Conservation (phyloP, 2,113 vertebrate genomes). For the Melanotaenia duboulayi region DNA sequence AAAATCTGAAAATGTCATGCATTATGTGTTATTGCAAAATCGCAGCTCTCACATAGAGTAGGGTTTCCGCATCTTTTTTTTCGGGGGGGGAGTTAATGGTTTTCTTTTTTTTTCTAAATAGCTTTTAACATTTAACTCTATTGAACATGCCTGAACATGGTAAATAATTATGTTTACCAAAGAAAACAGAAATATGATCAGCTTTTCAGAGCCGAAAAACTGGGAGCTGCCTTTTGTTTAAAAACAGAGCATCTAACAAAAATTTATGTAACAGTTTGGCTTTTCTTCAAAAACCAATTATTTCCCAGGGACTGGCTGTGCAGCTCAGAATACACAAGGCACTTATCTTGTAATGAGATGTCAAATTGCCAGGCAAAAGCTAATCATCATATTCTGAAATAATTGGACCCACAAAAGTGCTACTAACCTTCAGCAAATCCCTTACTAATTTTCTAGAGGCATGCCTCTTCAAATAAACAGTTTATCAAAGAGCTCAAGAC, state of each 20-base stretch:
- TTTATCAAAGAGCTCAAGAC: conserved; percentile 37
- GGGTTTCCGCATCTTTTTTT: conserved; percentile 3
- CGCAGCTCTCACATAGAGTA: neutral
- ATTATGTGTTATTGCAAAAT: conserved; percentile 33
- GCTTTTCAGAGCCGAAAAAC: conserved; percentile 9
- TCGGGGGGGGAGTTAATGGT: neutral
- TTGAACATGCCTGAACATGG: neutral
- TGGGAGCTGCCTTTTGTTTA: neutral
- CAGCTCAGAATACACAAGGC: conserved; percentile 11
- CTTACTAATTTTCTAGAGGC: conserved; percentile 24
- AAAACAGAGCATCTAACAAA: conserved; percentile 35
- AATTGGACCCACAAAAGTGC: conserved; percentile 39
- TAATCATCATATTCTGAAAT: conserved; percentile 48
- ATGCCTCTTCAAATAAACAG: conserved; percentile 38
- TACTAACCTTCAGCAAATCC: conserved; percentile 12
- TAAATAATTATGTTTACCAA: neutral
- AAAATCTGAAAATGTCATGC: conserved; percentile 15
- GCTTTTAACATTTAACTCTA: neutral
- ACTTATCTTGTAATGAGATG: conserved; percentile 55
- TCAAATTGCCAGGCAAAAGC: conserved; percentile 40
- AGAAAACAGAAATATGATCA: conserved; percentile 1
- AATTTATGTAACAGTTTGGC: conserved; percentile 49
- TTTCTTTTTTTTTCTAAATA: neutral
- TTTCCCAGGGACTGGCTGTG: conserved; percentile 36
- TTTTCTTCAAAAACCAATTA: conserved; percentile 55